A percentile compares a stretch with the other conserved stretches of the same genome.
These are phyloP conservation scores for Polydrusus pterygomalis DNA, from an alignment of 2,888 invertebrate genomes.

Conservation along the genomic window DNA sequence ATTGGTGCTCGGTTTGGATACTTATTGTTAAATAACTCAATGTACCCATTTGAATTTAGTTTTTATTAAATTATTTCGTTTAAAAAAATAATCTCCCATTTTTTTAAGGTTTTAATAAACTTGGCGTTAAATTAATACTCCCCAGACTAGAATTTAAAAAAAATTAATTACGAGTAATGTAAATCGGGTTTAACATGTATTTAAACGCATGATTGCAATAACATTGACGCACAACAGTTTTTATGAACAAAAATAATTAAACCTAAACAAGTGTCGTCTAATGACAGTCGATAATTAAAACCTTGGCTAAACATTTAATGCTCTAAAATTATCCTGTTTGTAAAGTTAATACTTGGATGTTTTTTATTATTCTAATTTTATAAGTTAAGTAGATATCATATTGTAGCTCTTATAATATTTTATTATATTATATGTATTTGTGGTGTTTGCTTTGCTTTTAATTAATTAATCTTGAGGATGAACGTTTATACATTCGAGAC, in stretches of 20 bases:
- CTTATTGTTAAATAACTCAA: too few species aligned
- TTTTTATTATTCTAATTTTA: slow-evolving; percentile 4
- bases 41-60: too few species aligned
- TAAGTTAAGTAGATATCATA: not conserved
- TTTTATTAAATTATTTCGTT: too few species aligned
- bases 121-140: not conserved
- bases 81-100: too few species aligned
- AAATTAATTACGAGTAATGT: slow-evolving; percentile 5
- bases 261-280: slow-evolving; percentile 37
- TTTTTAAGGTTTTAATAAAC: too few species aligned
- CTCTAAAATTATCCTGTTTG: slow-evolving; percentile 6
- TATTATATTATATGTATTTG: too few species aligned
- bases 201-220: slow-evolving; percentile 25
- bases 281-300: slow-evolving; percentile 40
- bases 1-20: too few species aligned
- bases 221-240: slow-evolving; percentile 46
- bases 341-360: not conserved
- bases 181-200: slow-evolving; percentile 45
- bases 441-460: too few species aligned
- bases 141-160: not conserved
- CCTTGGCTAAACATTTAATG: slow-evolving; percentile 21
- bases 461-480: too few species aligned
- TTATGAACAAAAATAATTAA: slow-evolving; percentile 41
- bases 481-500: too few species aligned
- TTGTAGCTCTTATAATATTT: too few species aligned